These are phyloP conservation scores for Toxotes chatareus DNA, from an alignment of 2,113 vertebrate species.

Conservation along the genomic window DNA sequence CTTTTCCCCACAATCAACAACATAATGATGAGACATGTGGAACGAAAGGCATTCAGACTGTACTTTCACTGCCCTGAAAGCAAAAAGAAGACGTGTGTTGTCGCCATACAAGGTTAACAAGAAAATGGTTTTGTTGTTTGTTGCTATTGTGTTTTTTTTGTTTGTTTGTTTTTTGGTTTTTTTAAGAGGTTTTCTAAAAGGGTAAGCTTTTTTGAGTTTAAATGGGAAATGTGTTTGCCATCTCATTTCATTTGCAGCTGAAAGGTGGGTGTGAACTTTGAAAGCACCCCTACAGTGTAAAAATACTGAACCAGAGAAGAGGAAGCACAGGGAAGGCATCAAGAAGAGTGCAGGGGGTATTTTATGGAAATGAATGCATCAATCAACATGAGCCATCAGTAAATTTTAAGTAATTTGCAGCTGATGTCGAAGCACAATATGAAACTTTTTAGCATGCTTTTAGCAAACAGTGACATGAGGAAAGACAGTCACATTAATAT, in stretches of 20 bases:
- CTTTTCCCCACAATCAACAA: slow-evolving; percentile 76
- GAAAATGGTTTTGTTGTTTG: slow-evolving; percentile 17
- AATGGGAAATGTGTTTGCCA: slow-evolving; percentile 33
- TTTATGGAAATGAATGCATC: slow-evolving; percentile 39
- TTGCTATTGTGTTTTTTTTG: not conserved
- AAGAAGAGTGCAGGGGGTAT: not conserved
- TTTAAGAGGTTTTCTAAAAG: slow-evolving; percentile 25
- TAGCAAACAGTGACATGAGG: not conserved
- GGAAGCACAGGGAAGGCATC: not conserved
- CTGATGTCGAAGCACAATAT: not conserved
- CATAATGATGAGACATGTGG: slow-evolving; percentile 71
- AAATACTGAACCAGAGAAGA: slow-evolving; percentile 28
- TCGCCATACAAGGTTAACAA: slow-evolving; percentile 56
- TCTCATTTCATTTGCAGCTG: slow-evolving; percentile 35
- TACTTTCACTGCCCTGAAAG: slow-evolving; percentile 51
- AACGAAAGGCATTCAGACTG: slow-evolving; percentile 62
- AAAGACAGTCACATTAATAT: not conserved
- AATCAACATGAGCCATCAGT: slow-evolving; percentile 10
- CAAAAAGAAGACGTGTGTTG: slow-evolving; percentile 42
- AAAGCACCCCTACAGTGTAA: slow-evolving; percentile 36
- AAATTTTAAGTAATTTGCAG: not conserved
- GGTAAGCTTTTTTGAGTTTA: slow-evolving; percentile 30
- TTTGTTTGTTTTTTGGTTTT: not conserved
- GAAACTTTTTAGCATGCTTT: not conserved
- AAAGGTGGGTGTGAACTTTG: slow-evolving; percentile 37